A percentile compares a stretch with the other conserved stretches of the same genome.
These are phyloP conservation scores for Ypsolopha scabrella DNA, from an alignment of 2,888 invertebrate species.

Conservation along the genomic window DNA sequence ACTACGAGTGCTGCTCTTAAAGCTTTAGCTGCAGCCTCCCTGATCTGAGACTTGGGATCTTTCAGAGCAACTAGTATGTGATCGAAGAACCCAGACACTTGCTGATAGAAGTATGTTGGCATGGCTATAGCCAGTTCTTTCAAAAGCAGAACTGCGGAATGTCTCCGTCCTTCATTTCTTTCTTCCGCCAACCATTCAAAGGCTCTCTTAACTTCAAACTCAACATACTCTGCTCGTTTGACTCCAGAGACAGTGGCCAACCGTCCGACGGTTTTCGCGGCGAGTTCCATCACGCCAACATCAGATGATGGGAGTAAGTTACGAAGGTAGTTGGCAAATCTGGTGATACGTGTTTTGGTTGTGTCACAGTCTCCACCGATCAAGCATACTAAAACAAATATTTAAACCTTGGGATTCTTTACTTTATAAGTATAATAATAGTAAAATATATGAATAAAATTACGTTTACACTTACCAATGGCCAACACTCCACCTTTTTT, in stretches of 20 bases:
- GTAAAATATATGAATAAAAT: background rate
- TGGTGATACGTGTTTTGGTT: slow-evolving; percentile 87
- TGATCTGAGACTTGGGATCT: slow-evolving; percentile 90
- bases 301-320: slow-evolving; percentile 92
- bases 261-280: slow-evolving; percentile 94
- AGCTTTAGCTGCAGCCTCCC: slow-evolving; percentile 94
- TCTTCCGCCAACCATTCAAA: slow-evolving; percentile 96
- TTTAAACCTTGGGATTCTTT: background rate
- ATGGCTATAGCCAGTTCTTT: slow-evolving; percentile 95
- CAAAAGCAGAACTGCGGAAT: slow-evolving; percentile 92
- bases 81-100: slow-evolving; percentile 93
- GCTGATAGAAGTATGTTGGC: slow-evolving; percentile 97
- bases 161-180: slow-evolving; percentile 90
- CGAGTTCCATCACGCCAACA: slow-evolving; percentile 94
- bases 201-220: slow-evolving; percentile 95
- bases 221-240: slow-evolving; percentile 96
- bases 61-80: slow-evolving; percentile 92
- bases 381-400: slow-evolving; percentile 80
- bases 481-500: slow-evolving; percentile 96
- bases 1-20: slow-evolving; percentile 95
- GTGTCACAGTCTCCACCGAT: slow-evolving; percentile 95
- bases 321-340: slow-evolving; percentile 93
- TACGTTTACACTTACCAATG: slow-evolving; percentile 72
- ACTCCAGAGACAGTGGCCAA: slow-evolving; percentile 93
- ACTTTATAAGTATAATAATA: background rate